Evolutionary conservation across 2,113 vertebrate genomes (phyloP).

Genomic region (Eptatretus burgeri): DNA sequence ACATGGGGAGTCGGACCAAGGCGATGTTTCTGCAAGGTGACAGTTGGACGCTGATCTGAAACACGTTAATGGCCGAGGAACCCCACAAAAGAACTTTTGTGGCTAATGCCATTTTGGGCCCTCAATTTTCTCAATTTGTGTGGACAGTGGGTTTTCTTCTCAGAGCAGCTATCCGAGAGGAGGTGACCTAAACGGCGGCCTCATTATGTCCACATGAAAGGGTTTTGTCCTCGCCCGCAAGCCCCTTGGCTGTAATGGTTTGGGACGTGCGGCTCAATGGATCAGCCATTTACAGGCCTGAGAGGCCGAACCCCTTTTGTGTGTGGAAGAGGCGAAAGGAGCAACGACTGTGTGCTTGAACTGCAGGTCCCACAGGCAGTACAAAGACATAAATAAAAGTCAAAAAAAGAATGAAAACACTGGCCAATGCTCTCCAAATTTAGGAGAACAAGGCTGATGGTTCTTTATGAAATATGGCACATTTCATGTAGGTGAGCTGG

Average conservation of each 20-base stretch:
- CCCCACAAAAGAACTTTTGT: not conserved
- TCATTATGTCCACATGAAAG: conserved; percentile 1
- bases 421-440: too few relatives aligned
- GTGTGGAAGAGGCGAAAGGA: too few relatives aligned
- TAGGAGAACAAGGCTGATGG: too few relatives aligned
- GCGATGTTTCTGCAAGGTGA: conserved; percentile 4
- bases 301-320: too few relatives aligned
- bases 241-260: conserved; percentile 2
- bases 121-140: conserved; percentile 3
- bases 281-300: conserved; percentile 4
- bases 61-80: not conserved
- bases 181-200: conserved; percentile 2
- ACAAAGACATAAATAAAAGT: too few relatives aligned
- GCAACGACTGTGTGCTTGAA: too few relatives aligned
- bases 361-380: too few relatives aligned
- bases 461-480: too few relatives aligned
- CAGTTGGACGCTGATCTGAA: conserved; percentile 2
- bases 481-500: too few relatives aligned
- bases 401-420: too few relatives aligned
- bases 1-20: too few relatives aligned
- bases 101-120: not conserved
- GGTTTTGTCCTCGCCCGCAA: not conserved
- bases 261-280: conserved; percentile 1
- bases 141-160: not conserved
- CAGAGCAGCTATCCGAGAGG: conserved; percentile 2